Evolutionary conservation across 2,113 vertebrate genomes (phyloP).

Genomic region (Heterotilapia buettikoferi): DNA sequence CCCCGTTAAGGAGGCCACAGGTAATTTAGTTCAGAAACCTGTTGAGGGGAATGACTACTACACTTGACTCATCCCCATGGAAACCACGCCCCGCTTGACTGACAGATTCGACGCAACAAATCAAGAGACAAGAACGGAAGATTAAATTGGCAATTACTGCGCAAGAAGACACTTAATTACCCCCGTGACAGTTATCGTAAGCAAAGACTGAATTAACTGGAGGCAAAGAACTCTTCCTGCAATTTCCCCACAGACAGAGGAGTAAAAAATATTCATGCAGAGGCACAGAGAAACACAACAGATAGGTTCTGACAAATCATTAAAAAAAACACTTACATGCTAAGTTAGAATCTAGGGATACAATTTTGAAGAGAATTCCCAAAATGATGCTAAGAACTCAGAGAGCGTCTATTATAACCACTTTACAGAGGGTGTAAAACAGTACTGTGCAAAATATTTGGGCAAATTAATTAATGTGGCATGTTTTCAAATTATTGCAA

Average conservation of each 20-base stretch:
- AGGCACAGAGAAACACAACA: background rate
- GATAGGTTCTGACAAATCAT: background rate
- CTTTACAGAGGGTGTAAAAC: background rate
- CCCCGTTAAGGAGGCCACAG: constrained; percentile 14
- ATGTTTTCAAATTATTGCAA: background rate
- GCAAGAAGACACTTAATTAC: constrained; percentile 43
- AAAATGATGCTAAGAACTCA: background rate
- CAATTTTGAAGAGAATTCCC: background rate
- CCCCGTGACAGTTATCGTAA: background rate
- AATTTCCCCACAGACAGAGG: constrained; percentile 19
- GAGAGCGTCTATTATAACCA: background rate
- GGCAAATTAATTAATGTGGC: background rate
- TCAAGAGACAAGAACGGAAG: background rate
- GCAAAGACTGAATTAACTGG: background rate
- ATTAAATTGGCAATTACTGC: constrained; percentile 60
- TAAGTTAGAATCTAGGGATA: background rate
- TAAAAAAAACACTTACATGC: background rate
- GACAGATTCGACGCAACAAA: constrained; percentile 15
- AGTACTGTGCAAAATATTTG: background rate
- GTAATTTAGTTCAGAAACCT: constrained; percentile 31
- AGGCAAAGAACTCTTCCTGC: background rate
- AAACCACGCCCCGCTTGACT: constrained; percentile 46
- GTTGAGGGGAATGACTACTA: constrained; percentile 21
- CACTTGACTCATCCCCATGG: constrained; percentile 38
- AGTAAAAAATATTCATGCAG: background rate